Evolutionary conservation across 92 coral and sea anemone species (phyloP).

Genomic region (Epizoanthus rinbou): DNA sequence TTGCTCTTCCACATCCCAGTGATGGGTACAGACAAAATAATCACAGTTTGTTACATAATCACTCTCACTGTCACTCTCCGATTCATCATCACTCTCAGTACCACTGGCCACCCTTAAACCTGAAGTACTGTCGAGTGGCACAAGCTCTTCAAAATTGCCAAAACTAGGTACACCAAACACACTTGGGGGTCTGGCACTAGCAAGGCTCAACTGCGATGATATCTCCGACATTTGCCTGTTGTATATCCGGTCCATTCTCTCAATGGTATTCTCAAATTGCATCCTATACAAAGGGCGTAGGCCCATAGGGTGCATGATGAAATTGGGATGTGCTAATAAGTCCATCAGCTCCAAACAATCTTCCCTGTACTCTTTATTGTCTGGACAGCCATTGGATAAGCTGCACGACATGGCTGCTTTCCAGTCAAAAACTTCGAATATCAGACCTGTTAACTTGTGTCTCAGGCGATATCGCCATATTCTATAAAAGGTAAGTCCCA

Average conservation of each 20-base stretch:
- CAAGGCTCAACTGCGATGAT: constrained; percentile 50
- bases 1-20: constrained; percentile 97
- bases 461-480: constrained; percentile 92
- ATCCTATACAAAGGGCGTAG: constrained; percentile 44
- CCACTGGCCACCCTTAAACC: constrained; percentile 58
- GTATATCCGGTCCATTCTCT: constrained; percentile 51
- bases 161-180: constrained; percentile 34
- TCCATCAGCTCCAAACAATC: constrained; percentile 83
- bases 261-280: constrained; percentile 36
- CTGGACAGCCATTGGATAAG: constrained; percentile 83
- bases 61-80: constrained; percentile 85
- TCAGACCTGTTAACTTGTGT: constrained; percentile 78
- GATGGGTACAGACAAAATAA: constrained; percentile 82
- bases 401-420: constrained; percentile 97
- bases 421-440: constrained; percentile 96
- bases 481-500: constrained; percentile 91
- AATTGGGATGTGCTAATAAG: constrained; percentile 87
- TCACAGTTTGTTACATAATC: constrained; percentile 91
- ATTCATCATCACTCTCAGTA: constrained; percentile 86
- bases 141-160: constrained; percentile 46
- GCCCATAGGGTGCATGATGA: constrained; percentile 93
- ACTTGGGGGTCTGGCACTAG: constrained; percentile 61
- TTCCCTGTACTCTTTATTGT: constrained; percentile 66
- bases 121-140: constrained; percentile 30
- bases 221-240: constrained; percentile 73